Evolutionary conservation across 2,113 vertebrate genomes (phyloP).

Genomic region (Vanacampus margaritifer): DNA sequence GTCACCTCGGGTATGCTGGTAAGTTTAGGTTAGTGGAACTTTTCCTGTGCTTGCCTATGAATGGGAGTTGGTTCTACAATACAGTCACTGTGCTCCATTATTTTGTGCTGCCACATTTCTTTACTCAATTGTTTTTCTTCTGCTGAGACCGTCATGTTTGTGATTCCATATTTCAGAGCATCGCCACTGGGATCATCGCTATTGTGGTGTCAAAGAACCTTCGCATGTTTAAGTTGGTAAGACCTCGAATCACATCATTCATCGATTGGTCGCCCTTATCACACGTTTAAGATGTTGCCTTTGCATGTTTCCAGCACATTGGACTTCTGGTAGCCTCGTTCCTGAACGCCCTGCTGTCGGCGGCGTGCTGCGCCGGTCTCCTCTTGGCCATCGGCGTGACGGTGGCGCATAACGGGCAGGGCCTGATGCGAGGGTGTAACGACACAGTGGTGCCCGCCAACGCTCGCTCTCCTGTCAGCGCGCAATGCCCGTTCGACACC

Average conservation of each 20-base stretch:
- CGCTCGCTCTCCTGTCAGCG: slow-evolving; percentile 70
- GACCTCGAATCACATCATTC: slow-evolving; percentile 7
- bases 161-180: slow-evolving; percentile 73
- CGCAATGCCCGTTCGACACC: slow-evolving; percentile 86
- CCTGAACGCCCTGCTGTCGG: slow-evolving; percentile 79
- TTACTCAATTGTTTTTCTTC: too few relatives aligned
- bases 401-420: slow-evolving; percentile 70
- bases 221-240: slow-evolving; percentile 65
- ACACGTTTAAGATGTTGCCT: slow-evolving; percentile 3
- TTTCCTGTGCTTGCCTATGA: slow-evolving; percentile 26
- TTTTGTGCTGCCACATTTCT: slow-evolving; percentile 11
- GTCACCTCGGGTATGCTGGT: slow-evolving; percentile 88
- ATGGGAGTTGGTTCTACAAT: slow-evolving; percentile 36
- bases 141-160: slow-evolving; percentile 29
- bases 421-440: slow-evolving; percentile 82
- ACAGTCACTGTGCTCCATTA: slow-evolving; percentile 26
- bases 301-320: slow-evolving; percentile 76
- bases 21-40: slow-evolving; percentile 38
- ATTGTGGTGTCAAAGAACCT: slow-evolving; percentile 86
- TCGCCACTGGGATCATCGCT: slow-evolving; percentile 81
- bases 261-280: neutral
- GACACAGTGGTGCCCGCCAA: slow-evolving; percentile 67
- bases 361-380: slow-evolving; percentile 80
- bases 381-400: slow-evolving; percentile 81
- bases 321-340: slow-evolving; percentile 73